Conservation (phyloP, 2,797 vertebrate genomes). For the Coracias cyanogaster region DNA sequence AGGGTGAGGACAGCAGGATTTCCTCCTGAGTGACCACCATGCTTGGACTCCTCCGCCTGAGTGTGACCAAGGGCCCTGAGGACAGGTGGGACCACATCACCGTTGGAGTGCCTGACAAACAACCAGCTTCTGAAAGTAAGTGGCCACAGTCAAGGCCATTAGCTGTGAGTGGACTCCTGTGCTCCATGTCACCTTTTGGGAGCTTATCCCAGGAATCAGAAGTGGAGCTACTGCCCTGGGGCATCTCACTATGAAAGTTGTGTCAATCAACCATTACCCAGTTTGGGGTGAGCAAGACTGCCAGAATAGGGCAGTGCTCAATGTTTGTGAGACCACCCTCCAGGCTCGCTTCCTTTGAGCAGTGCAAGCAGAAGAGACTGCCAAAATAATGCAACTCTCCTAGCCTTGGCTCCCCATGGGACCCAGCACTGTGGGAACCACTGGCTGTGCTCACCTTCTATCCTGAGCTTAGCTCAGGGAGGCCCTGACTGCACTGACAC, state of each 20-base stretch:
- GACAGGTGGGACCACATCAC: rapidly evolving
- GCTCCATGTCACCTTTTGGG: background rate
- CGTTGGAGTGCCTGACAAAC: background rate
- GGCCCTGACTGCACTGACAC: background rate
- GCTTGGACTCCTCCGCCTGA: background rate
- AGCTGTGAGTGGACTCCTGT: background rate
- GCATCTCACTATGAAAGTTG: background rate
- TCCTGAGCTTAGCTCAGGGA: background rate
- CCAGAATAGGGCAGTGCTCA: background rate
- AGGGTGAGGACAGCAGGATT: background rate
- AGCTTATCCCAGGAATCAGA: background rate
- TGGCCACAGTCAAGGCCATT: background rate
- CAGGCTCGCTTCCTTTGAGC: background rate
- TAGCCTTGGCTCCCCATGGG: too few relatives aligned
- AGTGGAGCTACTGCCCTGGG: background rate
- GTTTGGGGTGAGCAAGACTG: background rate
- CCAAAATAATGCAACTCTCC: background rate
- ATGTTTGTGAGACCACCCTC: background rate
- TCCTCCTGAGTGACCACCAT: background rate
- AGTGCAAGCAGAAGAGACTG: background rate
- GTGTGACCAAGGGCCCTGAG: background rate
- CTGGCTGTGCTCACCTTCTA: background rate
- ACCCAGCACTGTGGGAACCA: background rate
- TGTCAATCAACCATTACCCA: background rate
- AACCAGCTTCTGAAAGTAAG: background rate